Percentiles rank a stretch among this genome's conserved stretches.
Conservation (phyloP, 35 echinoderm and acorn worm genomes). For the Patiria miniata region DNA sequence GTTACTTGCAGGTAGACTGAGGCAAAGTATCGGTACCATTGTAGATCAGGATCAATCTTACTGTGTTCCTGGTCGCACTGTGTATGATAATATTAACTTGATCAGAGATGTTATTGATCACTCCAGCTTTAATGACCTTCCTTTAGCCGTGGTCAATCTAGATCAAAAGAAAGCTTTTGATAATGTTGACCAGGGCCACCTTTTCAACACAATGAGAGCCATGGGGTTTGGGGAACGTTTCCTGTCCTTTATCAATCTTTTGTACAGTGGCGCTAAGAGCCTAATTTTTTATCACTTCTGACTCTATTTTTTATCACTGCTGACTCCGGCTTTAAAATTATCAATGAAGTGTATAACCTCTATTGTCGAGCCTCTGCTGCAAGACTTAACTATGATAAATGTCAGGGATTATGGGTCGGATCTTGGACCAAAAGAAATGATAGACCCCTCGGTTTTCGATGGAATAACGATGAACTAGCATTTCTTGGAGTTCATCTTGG, state of each 20-base stretch:
- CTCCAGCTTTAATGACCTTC: background rate
- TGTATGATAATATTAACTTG: conserved; percentile 23
- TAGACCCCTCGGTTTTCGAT: background rate
- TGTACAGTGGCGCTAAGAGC: conserved; percentile 25
- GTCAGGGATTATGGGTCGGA: conserved; percentile 9
- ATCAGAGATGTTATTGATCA: background rate
- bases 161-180: conserved; percentile 52
- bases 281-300: background rate
- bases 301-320: conserved; percentile 19
- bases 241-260: background rate
- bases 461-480: background rate
- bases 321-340: background rate
- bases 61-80: conserved; percentile 21
- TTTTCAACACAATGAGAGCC: conserved; percentile 1
- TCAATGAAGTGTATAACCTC: background rate
- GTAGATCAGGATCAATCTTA: conserved; percentile 14
- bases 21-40: background rate
- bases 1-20: conserved; percentile 1
- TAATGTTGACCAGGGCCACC: background rate
- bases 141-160: conserved; percentile 17
- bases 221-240: conserved; percentile 37
- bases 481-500: conserved; percentile 16
- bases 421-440: background rate
- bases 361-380: background rate
- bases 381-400: background rate